A percentile compares a stretch with the other conserved stretches of the same genome.
These are phyloP conservation scores for Acleris holmiana DNA, from an alignment of 2,888 invertebrate species.

Conservation along the genomic window DNA sequence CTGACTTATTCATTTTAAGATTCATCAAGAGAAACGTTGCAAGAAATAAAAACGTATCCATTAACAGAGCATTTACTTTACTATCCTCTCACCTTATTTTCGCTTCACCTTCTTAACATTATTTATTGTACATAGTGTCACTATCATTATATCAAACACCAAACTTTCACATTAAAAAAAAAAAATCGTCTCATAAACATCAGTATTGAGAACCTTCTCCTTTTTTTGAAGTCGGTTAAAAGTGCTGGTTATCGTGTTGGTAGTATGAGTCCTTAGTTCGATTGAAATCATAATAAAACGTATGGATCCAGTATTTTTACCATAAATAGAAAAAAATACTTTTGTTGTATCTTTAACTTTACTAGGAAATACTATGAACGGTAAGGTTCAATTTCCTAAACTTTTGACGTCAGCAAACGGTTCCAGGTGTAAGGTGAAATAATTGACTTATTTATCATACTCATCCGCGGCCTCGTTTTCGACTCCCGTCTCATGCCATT, in stretches of 20 bases:
- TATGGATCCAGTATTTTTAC: too few species aligned
- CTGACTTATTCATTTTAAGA: constrained; percentile 4
- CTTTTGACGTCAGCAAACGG: constrained; percentile 4
- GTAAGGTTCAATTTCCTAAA: constrained; percentile 25
- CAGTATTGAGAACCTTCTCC: too few species aligned
- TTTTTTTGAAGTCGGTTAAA: too few species aligned
- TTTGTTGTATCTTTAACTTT: too few species aligned
- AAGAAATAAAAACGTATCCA: constrained; percentile 24
- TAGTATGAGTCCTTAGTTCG: too few species aligned
- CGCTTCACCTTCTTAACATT: too few species aligned
- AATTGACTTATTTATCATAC: constrained; percentile 43
- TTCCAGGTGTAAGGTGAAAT: constrained; percentile 35
- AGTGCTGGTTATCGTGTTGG: too few species aligned
- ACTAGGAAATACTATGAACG: not conserved
- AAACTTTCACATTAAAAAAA: too few species aligned
- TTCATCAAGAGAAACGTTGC: constrained; percentile 13
- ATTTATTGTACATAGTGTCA: too few species aligned
- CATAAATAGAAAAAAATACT: too few species aligned
- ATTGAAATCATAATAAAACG: not conserved
- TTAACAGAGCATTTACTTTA: constrained; percentile 20
- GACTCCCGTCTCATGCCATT: constrained; percentile 33
- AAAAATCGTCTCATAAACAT: too few species aligned
- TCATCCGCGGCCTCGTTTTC: constrained; percentile 36
- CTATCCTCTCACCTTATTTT: not conserved
- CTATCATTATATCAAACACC: too few species aligned